Evolutionary conservation across 2,888 invertebrate species (phyloP).

Genomic region (Ommatoiulus sabulosus): DNA sequence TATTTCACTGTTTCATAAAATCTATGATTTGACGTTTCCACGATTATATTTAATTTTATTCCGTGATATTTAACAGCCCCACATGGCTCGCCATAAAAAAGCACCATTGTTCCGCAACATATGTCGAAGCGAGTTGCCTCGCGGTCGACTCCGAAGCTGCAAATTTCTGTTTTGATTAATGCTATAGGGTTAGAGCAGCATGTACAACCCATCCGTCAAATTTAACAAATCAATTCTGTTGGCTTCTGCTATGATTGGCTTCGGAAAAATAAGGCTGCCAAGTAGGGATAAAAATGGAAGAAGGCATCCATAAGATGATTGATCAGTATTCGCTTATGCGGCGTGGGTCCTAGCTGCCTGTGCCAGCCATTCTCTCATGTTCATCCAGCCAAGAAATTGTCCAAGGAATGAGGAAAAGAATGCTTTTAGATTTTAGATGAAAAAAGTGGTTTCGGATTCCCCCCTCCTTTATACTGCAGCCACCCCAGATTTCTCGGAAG

Average conservation of each 20-base stretch:
- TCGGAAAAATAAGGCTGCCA: conserved; percentile 40
- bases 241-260: conserved; percentile 15
- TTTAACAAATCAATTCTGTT: conserved; percentile 43
- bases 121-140: neutral
- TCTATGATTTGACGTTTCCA: too few relatives aligned
- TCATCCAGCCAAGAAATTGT: conserved; percentile 43
- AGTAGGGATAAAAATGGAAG: conserved; percentile 40
- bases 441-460: conserved; percentile 23
- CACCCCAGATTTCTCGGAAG: conserved; percentile 16
- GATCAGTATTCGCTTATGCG: conserved; percentile 43
- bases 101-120: neutral
- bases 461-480: conserved; percentile 11
- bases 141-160: neutral
- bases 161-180: conserved; percentile 27
- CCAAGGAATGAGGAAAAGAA: conserved; percentile 43
- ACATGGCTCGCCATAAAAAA: too few relatives aligned
- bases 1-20: too few relatives aligned
- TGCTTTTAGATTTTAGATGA: conserved; percentile 40
- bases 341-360: conserved; percentile 20
- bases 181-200: conserved; percentile 19
- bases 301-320: conserved; percentile 43
- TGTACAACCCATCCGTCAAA: conserved; percentile 17
- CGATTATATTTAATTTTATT: too few relatives aligned
- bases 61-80: too few relatives aligned
- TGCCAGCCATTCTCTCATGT: conserved; percentile 35